Evolutionary conservation across 2,888 invertebrate species (phyloP).

Genomic region (Rhogogaster chlorosoma): DNA sequence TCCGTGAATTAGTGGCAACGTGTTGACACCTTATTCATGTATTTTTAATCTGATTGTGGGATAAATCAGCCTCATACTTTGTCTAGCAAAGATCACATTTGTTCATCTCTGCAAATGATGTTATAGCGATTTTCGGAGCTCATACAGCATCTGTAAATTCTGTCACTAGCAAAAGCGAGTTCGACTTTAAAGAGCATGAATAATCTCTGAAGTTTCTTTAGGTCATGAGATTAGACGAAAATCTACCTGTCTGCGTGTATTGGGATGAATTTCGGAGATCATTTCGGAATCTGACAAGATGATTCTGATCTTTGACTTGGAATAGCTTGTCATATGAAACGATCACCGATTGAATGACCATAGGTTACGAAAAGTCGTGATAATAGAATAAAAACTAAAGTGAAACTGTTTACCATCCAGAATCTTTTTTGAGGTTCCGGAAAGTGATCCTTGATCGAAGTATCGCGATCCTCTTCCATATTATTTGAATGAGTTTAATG

Average conservation of each 20-base stretch:
- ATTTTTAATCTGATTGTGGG: no score
- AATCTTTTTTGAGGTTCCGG: slow-evolving; percentile 72
- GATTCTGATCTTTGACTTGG: not conserved
- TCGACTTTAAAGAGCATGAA: not conserved
- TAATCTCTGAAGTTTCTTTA: not conserved
- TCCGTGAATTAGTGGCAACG: no score
- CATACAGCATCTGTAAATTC: no score
- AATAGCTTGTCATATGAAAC: not conserved
- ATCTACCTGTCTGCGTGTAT: not conserved
- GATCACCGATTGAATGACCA: not conserved
- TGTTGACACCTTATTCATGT: no score
- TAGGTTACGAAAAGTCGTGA: not conserved
- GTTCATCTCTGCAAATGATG: no score
- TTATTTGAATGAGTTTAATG: slow-evolving; percentile 42
- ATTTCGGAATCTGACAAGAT: not conserved
- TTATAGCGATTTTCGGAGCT: no score
- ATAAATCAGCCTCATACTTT: no score
- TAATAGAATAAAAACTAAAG: not conserved
- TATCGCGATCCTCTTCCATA: slow-evolving; percentile 67
- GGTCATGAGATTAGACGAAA: not conserved
- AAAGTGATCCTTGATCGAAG: slow-evolving; percentile 68
- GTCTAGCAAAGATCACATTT: no score
- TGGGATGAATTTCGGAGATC: not conserved
- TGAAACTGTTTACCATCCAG: slow-evolving; percentile 69
- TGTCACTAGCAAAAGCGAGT: no score